Conservation (phyloP, 2,113 vertebrate genomes). For the Brachypteracias leptosomus region DNA sequence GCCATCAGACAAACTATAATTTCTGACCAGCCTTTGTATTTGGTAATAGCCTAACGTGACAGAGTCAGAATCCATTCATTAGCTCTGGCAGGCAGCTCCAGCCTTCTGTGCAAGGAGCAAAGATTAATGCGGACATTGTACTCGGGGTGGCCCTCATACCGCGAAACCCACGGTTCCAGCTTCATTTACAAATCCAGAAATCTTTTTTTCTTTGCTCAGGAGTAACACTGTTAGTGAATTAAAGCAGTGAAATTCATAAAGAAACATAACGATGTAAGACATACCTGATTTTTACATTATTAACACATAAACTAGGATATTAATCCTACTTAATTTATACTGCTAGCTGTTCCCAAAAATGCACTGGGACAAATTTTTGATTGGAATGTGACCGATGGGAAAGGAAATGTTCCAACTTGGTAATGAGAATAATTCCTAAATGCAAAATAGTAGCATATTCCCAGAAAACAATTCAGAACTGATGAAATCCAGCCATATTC, state of each 20-base stretch:
- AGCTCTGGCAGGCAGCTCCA: slow-evolving; percentile 45
- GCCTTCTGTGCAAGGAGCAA: slow-evolving; percentile 39
- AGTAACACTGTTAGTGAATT: slow-evolving; percentile 2
- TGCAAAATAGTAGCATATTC: background rate
- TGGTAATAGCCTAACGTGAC: slow-evolving; percentile 24
- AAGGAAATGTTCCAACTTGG: background rate
- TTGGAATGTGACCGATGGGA: background rate
- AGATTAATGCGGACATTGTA: slow-evolving; percentile 36
- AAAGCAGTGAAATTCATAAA: background rate
- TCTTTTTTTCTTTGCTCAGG: background rate
- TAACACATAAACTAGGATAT: background rate
- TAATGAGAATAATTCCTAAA: background rate
- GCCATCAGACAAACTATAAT: slow-evolving; percentile 56
- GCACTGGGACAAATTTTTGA: background rate
- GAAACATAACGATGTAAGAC: background rate
- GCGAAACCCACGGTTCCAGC: background rate
- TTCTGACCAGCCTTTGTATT: slow-evolving; percentile 56
- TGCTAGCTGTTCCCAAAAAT: background rate
- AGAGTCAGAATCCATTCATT: slow-evolving; percentile 50
- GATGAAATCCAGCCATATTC: background rate
- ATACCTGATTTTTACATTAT: background rate
- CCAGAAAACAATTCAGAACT: background rate
- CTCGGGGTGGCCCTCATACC: background rate
- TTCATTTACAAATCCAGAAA: slow-evolving; percentile 7
- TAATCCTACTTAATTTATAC: background rate